A percentile compares a stretch with the other conserved stretches of the same genome.
phyloP scores from a whole-genome alignment of 2,797 vertebrate genomes.

The Parauchenoglanis ngamensis region DNA sequence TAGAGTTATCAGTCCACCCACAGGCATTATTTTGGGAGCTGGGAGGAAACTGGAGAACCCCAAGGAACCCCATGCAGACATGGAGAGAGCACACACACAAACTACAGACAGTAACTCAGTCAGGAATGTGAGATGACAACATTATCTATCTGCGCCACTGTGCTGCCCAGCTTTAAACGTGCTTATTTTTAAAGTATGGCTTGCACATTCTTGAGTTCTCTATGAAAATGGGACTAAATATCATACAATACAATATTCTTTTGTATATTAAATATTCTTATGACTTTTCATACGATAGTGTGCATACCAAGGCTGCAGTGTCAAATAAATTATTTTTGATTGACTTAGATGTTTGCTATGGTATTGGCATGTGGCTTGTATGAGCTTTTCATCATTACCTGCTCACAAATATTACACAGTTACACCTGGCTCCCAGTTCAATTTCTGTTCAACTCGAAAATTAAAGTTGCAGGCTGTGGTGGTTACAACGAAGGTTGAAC shows the following conservation, averaged over 20 bases:
- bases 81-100: background rate
- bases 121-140: background rate
- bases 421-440: background rate
- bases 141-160: background rate
- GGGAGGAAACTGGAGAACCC: background rate
- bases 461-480: background rate
- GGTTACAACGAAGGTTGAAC: background rate
- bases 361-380: background rate
- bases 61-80: background rate
- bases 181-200: background rate
- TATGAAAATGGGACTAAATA: background rate
- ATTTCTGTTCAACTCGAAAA: background rate
- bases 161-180: background rate
- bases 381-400: background rate
- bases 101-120: background rate
- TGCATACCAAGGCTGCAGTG: background rate
- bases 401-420: background rate
- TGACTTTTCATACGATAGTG: background rate
- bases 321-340: background rate
- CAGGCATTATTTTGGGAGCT: background rate
- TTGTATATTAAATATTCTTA: too few relatives aligned
- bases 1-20: background rate
- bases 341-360: background rate
- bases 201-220: background rate
- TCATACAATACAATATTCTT: too few relatives aligned